A percentile compares a stretch with the other conserved stretches of the same genome.
Conservation (phyloP, 92 coral and sea anemone species). For the Zoanthus solanderi region DNA sequence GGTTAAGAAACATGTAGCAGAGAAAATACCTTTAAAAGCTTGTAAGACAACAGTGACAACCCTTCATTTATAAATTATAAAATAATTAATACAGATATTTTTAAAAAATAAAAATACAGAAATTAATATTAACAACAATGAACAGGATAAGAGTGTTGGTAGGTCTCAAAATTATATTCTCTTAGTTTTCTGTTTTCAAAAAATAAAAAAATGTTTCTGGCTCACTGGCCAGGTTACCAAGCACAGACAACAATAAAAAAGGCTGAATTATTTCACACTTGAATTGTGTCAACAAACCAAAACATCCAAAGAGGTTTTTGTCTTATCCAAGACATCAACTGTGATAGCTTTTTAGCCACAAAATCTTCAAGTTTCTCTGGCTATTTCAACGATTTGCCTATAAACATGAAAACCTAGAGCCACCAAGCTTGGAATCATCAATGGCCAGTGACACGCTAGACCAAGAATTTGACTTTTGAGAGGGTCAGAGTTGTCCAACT, state of each 20-base stretch:
- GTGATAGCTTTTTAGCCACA: conserved; percentile 19
- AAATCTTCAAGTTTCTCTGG: conserved; percentile 49
- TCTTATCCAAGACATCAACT: conserved; percentile 6
- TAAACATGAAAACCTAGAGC: conserved; percentile 40
- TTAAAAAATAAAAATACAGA: no score
- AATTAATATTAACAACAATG: no score
- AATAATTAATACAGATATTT: no score
- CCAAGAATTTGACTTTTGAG: neutral
- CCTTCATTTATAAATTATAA: no score
- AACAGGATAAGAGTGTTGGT: no score
- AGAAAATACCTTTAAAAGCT: no score
- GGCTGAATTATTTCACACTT: neutral
- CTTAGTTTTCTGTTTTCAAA: no score
- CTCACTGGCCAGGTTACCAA: conserved; percentile 20
- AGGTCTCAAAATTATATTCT: no score
- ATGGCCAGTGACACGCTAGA: neutral
- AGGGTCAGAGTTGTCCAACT: no score
- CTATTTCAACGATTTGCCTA: conserved; percentile 45
- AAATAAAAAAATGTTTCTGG: neutral
- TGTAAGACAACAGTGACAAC: no score
- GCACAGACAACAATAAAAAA: neutral
- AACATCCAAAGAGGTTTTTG: neutral
- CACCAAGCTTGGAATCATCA: neutral
- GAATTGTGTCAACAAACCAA: conserved; percentile 5
- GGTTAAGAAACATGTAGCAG: no score